These are phyloP conservation scores for Pseudomyrmex concolor DNA, from an alignment of 1,140 invertebrate species.

Conservation along the genomic window DNA sequence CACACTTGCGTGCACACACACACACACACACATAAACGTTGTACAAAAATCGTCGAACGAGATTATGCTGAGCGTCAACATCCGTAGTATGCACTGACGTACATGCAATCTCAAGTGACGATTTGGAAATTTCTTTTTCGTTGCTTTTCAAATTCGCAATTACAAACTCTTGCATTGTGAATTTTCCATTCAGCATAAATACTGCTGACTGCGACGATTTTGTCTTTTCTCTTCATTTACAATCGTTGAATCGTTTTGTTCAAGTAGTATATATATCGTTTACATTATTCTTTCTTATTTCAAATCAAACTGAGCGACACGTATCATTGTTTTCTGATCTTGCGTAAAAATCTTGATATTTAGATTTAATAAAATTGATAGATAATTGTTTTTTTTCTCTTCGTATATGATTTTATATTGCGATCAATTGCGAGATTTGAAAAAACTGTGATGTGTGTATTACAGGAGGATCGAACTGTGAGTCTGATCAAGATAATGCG, in stretches of 20 bases:
- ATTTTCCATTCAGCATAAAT: neutral
- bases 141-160: conserved; percentile 4
- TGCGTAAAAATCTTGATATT: neutral
- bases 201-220: neutral
- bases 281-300: neutral
- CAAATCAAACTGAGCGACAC: neutral
- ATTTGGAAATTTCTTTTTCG: neutral
- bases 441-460: conserved; percentile 41
- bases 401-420: neutral
- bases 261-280: neutral
- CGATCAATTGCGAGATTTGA: neutral
- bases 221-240: neutral
- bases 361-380: neutral
- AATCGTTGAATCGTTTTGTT: neutral
- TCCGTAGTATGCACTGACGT: neutral
- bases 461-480: conserved; percentile 57
- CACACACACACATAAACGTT: too few species aligned
- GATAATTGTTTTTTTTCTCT: too few species aligned
- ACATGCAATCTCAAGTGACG: conserved; percentile 29
- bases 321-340: neutral
- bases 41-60: conserved; percentile 15
- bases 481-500: conserved; percentile 81
- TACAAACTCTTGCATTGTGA: neutral
- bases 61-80: neutral
- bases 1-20: too few species aligned